These are phyloP conservation scores for Hassar affinis DNA, from an alignment of 2,113 vertebrate species.

Conservation along the genomic window DNA sequence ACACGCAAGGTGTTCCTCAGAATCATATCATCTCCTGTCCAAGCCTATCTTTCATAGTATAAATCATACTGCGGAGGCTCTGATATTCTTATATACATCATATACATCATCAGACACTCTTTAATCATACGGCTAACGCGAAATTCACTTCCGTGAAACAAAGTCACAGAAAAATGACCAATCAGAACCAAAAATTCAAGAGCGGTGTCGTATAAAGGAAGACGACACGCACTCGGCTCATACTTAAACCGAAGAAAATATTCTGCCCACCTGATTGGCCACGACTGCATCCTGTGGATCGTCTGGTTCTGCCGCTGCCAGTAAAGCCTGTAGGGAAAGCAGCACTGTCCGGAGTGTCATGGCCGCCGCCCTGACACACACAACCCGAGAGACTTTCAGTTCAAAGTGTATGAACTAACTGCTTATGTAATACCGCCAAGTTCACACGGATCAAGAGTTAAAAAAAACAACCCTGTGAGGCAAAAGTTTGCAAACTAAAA, in stretches of 20 bases:
- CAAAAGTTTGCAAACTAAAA: neutral
- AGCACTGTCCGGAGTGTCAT: slow-evolving; percentile 98
- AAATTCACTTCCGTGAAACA: too few species aligned
- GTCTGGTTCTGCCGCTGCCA: slow-evolving; percentile 97
- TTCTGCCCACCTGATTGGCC: slow-evolving; percentile 86
- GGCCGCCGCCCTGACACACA: slow-evolving; percentile 86
- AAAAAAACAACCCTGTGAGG: neutral
- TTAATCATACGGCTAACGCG: neutral
- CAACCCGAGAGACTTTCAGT: neutral
- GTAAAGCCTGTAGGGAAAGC: slow-evolving; percentile 93
- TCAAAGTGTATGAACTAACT: neutral
- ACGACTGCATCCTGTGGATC: slow-evolving; percentile 97
- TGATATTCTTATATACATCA: neutral
- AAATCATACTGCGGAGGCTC: too few species aligned
- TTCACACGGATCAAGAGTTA: neutral
- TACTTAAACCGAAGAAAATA: neutral
- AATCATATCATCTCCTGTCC: neutral
- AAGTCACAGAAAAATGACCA: neutral
- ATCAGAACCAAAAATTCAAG: neutral
- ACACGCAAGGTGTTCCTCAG: neutral
- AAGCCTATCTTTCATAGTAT: neutral
- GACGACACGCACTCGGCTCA: neutral
- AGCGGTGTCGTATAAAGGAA: neutral
- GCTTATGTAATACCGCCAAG: neutral
- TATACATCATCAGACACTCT: neutral